Conservation (phyloP, 2,113 vertebrate species). For the Istiophorus platypterus region DNA sequence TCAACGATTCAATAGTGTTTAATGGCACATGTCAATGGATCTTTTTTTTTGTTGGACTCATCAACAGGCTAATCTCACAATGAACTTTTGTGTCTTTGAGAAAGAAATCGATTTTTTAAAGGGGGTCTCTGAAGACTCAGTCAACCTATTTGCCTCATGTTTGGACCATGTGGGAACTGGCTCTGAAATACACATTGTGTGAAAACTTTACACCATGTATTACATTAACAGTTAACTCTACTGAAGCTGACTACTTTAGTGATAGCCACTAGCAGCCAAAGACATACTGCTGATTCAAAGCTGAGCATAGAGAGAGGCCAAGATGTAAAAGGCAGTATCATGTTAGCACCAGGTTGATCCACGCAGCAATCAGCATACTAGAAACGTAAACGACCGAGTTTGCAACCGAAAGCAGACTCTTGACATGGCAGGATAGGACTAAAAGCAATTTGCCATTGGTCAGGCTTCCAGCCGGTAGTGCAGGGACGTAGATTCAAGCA, state of each 20-base stretch:
- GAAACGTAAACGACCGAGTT: neutral
- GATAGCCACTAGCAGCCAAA: neutral
- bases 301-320: neutral
- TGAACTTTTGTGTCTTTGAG: neutral
- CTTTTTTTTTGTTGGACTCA: no score
- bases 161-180: neutral
- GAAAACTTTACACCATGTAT: neutral
- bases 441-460: neutral
- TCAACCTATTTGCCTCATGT: neutral
- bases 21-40: neutral
- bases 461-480: neutral
- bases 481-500: neutral
- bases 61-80: neutral
- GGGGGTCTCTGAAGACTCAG: neutral
- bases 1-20: neutral
- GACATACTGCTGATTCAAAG: neutral
- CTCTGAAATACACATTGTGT: neutral
- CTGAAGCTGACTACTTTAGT: neutral
- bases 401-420: neutral
- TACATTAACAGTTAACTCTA: neutral
- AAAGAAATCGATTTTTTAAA: no score
- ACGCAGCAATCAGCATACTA: neutral
- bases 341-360: neutral
- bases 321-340: neutral
- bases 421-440: neutral